Evolutionary conservation across 1,140 invertebrate species (phyloP), one percentile per base, ranked within the genome.

Genomic region (Luehdorfia chinensis): DNA sequence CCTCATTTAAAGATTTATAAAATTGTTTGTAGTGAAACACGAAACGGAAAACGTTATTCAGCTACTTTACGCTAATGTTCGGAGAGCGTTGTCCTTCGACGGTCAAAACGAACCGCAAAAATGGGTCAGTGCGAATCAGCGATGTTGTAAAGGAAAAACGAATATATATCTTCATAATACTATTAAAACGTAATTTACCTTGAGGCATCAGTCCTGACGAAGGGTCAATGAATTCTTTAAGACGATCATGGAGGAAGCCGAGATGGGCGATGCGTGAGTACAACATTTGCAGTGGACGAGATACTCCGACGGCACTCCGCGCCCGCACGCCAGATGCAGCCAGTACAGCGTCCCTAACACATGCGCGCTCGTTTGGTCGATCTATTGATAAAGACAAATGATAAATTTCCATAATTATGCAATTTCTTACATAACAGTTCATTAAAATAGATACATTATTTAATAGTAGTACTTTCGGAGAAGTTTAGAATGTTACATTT

Each of bases 231-330:
- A 93, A 92, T 71, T 92, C 93, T 50, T 90, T 88, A 31, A 98
- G 89, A 53, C 93, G 89, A 25, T 43, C 39, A 8, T 18, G 39
- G 7, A 43, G 39, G 88, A 94, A 95, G 1, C 97, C 96, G 25
- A 97, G 88, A 73, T 97, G 95, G 1, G 94, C 91, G 4, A 98
- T 83, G 33, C 94, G 89, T 7, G 93, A 76, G 3, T 95, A 88
- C 30, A 93, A 65, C 54, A 79, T 87, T 18, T 89, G 88, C 50
- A 91, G 87, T 2, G 77, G 88, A 1, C 83, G 68, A 11, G 79
- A 54, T 32, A 65, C 71, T 0, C 45, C 49, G 9, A 39, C 44
- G 7, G 60, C 43, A 5, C 52, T 51, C n/a, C 60, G 58, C n/a
- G 58, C 31, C 13, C 64, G 65, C 4, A 88, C 79, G 2, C 86